phyloP scores from a whole-genome alignment of 2,797 vertebrate genomes.

The Tiaroga cobitis region DNA sequence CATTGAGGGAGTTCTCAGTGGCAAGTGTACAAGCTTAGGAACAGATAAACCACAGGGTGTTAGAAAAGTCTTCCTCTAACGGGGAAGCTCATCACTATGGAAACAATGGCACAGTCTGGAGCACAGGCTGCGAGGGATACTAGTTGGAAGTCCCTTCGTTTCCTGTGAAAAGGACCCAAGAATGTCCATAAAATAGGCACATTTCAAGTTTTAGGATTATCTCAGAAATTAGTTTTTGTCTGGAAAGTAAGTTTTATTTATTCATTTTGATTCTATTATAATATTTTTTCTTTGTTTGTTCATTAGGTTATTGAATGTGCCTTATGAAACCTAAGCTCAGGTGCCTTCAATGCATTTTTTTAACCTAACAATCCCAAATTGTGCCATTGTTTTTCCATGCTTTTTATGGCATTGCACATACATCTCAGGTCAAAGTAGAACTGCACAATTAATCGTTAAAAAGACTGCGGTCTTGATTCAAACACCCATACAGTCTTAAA shows the following conservation, averaged over 20 bases:
- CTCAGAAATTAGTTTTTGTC: background rate
- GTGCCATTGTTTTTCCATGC: background rate
- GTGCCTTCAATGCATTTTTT: background rate
- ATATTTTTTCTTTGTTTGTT: background rate
- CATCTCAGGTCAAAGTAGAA: background rate
- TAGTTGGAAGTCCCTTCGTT: constrained; percentile 40
- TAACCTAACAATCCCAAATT: background rate
- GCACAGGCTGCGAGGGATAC: constrained; percentile 14
- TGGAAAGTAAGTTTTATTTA: background rate
- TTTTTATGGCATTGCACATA: background rate
- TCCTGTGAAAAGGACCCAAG: constrained; percentile 9
- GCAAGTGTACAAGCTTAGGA: constrained; percentile 47
- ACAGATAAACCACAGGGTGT: constrained; percentile 53
- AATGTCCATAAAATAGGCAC: background rate
- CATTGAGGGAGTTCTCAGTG: constrained; percentile 11
- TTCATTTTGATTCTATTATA: background rate
- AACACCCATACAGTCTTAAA: background rate
- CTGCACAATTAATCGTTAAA: background rate
- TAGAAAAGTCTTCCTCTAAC: constrained; percentile 42
- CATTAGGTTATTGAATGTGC: background rate
- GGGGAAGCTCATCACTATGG: constrained; percentile 58
- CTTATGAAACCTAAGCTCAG: background rate
- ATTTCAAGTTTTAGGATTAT: background rate
- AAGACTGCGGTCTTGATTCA: background rate
- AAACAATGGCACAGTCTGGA: constrained; percentile 58